These are phyloP conservation scores for Enteromius anoplus DNA, from an alignment of 2,797 vertebrate genomes.

Conservation along the genomic window DNA sequence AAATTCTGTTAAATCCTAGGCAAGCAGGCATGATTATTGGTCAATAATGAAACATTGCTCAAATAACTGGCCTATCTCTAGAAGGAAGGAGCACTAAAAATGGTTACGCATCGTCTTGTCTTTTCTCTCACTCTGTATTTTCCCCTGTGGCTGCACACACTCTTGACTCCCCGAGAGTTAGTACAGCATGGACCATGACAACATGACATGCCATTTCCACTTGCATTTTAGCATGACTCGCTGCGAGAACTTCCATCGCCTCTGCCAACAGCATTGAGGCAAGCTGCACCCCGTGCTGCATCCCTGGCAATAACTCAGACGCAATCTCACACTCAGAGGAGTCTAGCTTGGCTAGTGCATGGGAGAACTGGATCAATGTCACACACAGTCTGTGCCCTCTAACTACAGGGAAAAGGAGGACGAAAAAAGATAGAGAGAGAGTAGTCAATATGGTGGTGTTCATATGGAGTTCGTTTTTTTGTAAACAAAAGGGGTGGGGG, in stretches of 20 bases:
- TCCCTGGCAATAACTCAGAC: slow-evolving; percentile 75
- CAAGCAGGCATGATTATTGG: background rate
- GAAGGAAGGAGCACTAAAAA: background rate
- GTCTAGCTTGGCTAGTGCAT: slow-evolving; percentile 59
- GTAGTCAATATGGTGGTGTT: slow-evolving; percentile 41
- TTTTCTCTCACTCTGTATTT: slow-evolving; percentile 30
- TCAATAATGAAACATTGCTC: background rate
- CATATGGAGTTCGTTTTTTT: slow-evolving; percentile 10
- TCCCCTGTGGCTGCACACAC: slow-evolving; percentile 67
- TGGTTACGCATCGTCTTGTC: slow-evolving; percentile 5
- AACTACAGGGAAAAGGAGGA: slow-evolving; percentile 53
- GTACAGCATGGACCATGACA: slow-evolving; percentile 78
- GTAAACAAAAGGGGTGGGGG: slow-evolving; percentile 7
- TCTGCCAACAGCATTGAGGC: slow-evolving; percentile 78
- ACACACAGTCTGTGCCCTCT: slow-evolving; percentile 60
- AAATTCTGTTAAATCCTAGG: background rate
- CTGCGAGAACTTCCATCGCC: slow-evolving; percentile 81
- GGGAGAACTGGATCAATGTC: slow-evolving; percentile 62
- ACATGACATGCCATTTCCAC: slow-evolving; percentile 82
- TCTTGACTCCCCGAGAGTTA: slow-evolving; percentile 74
- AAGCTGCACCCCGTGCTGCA: slow-evolving; percentile 71
- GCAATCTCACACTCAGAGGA: slow-evolving; percentile 69
- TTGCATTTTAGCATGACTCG: slow-evolving; percentile 79
- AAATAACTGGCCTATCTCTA: background rate
- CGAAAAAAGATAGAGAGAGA: slow-evolving; percentile 18